phyloP scores from a whole-genome alignment of 2,797 vertebrate genomes.

The Protosalanx chinensis region DNA sequence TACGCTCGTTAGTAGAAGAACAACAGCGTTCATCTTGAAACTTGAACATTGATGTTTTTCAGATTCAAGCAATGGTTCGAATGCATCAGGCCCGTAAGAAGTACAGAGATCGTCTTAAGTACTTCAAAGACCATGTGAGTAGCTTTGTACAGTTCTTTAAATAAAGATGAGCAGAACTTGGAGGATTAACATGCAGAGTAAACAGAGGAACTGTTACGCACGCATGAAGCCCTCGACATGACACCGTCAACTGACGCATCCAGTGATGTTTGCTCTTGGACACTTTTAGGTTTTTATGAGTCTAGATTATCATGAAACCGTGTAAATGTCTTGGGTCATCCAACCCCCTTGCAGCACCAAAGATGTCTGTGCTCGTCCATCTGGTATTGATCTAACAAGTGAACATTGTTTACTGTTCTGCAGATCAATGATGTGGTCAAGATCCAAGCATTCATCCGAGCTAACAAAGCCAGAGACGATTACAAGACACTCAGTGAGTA shows the following conservation, averaged over 20 bases:
- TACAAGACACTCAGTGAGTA: constrained; percentile 95
- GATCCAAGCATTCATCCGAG: constrained; percentile 97
- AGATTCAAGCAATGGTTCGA: constrained; percentile 93
- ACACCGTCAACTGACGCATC: neutral
- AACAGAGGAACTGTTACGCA: constrained; percentile 31
- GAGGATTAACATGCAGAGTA: neutral
- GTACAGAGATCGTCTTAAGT: constrained; percentile 88
- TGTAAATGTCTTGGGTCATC: constrained; percentile 26
- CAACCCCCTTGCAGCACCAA: constrained; percentile 11
- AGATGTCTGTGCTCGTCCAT: constrained; percentile 13
- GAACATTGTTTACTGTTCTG: constrained; percentile 29
- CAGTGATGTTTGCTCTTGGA: constrained; percentile 23
- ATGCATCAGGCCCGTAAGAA: constrained; percentile 95
- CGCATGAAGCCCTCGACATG: constrained; percentile 11
- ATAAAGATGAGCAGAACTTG: neutral
- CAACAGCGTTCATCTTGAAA: neutral
- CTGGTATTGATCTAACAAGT: constrained; percentile 3
- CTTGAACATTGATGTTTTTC: neutral
- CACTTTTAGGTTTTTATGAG: constrained; percentile 16
- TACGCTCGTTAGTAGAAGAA: neutral
- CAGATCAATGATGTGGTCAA: constrained; percentile 93
- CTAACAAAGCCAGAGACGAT: constrained; percentile 97
- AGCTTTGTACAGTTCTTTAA: neutral
- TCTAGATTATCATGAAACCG: constrained; percentile 32
- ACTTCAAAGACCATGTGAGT: constrained; percentile 92